Evolutionary conservation across 2,888 invertebrate genomes (phyloP).

Genomic region (Lissonota sp.): DNA sequence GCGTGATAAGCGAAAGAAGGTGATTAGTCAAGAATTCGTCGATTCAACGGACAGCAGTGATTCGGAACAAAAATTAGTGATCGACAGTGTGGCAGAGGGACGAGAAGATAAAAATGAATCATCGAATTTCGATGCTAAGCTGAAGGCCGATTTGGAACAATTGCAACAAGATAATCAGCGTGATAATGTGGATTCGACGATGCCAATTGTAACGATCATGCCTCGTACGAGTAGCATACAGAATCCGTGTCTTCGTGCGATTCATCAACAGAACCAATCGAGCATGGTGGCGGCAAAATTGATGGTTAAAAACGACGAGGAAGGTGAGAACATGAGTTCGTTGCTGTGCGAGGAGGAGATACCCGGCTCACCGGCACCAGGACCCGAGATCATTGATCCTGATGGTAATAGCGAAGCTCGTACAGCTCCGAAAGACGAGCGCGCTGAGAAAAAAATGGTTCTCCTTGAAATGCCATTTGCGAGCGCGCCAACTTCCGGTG

Average conservation of each 20-base stretch:
- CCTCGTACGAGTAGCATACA: conserved; percentile 30
- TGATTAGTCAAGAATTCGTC: conserved; percentile 83
- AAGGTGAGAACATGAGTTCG: conserved; percentile 89
- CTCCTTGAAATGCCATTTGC: conserved; percentile 89
- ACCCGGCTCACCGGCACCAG: conserved; percentile 94
- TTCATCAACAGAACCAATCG: conserved; percentile 79
- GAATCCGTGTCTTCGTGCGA: conserved; percentile 32
- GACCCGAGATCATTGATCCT: conserved; percentile 81
- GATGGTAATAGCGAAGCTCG: conserved; percentile 68
- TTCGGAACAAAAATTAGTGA: conserved; percentile 87
- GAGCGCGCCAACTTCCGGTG: conserved; percentile 87
- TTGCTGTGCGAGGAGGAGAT: conserved; percentile 95
- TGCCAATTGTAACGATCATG: conserved; percentile 80
- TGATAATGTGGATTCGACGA: conserved; percentile 65
- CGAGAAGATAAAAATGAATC: conserved; percentile 58
- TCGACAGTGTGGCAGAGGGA: conserved; percentile 82
- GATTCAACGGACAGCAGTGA: conserved; percentile 88
- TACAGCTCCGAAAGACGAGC: conserved; percentile 83
- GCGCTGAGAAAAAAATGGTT: conserved; percentile 81
- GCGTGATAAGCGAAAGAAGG: conserved; percentile 74
- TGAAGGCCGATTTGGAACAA: conserved; percentile 73
- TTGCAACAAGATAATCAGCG: conserved; percentile 67
- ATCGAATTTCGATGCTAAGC: conserved; percentile 74
- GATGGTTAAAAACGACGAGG: conserved; percentile 83
- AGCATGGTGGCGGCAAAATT: conserved; percentile 55